Evolutionary conservation across 2,797 vertebrate genomes (phyloP).

Genomic region (Silurus aristotelis): DNA sequence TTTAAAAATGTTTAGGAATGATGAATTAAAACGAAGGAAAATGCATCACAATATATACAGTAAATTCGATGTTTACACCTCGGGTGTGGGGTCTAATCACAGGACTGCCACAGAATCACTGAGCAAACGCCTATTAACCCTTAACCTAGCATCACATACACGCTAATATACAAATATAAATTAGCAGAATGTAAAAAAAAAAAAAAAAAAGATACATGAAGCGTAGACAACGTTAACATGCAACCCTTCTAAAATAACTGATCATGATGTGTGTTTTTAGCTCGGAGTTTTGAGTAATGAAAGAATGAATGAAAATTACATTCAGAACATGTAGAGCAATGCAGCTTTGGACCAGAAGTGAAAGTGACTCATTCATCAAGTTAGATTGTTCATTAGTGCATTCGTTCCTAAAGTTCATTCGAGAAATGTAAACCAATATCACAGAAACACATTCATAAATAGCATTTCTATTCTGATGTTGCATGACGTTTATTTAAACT

Average conservation of each 20-base stretch:
- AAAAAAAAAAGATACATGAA: not conserved
- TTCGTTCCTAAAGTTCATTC: constrained; percentile 40
- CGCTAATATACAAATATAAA: not conserved
- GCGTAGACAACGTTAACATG: constrained; percentile 22
- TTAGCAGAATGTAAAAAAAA: constrained; percentile 5
- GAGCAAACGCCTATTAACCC: not conserved
- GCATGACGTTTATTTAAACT: constrained; percentile 60
- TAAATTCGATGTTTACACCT: not conserved
- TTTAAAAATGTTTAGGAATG: not conserved
- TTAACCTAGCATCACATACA: not conserved
- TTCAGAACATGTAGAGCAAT: constrained; percentile 43
- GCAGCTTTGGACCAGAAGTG: constrained; percentile 54
- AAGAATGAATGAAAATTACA: constrained; percentile 37
- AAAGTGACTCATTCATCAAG: constrained; percentile 26
- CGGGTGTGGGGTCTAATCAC: constrained; percentile 3
- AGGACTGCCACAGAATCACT: not conserved
- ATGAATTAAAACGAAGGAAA: not conserved
- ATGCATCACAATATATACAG: not conserved
- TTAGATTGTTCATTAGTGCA: constrained; percentile 28
- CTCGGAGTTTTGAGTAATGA: not conserved
- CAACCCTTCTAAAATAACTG: constrained; percentile 32
- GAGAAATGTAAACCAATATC: constrained; percentile 51
- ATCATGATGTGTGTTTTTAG: constrained; percentile 17
- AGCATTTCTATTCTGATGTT: constrained; percentile 69
- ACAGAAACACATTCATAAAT: constrained; percentile 52